Evolutionary conservation across 2,797 vertebrate species (phyloP).

Genomic region (Chaunax sp.): DNA sequence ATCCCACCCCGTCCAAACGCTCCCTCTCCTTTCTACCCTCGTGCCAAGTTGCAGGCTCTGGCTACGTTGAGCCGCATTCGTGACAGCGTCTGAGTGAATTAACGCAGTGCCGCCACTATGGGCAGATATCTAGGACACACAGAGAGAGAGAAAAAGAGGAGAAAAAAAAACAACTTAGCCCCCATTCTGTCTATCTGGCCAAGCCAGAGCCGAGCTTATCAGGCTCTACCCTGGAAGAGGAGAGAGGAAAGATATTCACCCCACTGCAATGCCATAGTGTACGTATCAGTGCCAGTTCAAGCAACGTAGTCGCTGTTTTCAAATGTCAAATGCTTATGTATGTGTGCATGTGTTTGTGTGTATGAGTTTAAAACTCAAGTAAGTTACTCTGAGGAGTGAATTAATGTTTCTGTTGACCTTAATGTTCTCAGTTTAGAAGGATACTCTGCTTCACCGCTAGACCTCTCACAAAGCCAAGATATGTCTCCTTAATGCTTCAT

Average conservation of each 20-base stretch:
- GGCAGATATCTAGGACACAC: slow-evolving; percentile 73
- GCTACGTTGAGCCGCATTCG: slow-evolving; percentile 66
- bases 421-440: slow-evolving; percentile 25
- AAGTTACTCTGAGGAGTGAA: slow-evolving; percentile 39
- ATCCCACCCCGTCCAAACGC: slow-evolving; percentile 20
- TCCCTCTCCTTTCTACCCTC: slow-evolving; percentile 31
- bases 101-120: slow-evolving; percentile 62
- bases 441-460: slow-evolving; percentile 23
- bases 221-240: slow-evolving; percentile 48
- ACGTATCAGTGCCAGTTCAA: slow-evolving; percentile 60
- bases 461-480: slow-evolving; percentile 21
- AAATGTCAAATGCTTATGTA: slow-evolving; percentile 61
- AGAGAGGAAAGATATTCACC: slow-evolving; percentile 58
- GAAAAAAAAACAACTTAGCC: slow-evolving; percentile 28
- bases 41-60: slow-evolving; percentile 60
- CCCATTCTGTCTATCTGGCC: slow-evolving; percentile 63
- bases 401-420: slow-evolving; percentile 59
- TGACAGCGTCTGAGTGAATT: slow-evolving; percentile 76
- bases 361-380: slow-evolving; percentile 30
- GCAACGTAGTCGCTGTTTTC: slow-evolving; percentile 39
- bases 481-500: slow-evolving; percentile 18
- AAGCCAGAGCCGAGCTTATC: slow-evolving; percentile 65
- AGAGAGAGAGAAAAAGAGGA: slow-evolving; percentile 38
- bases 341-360: slow-evolving; percentile 23
- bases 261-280: slow-evolving; percentile 52